A percentile compares a stretch with the other conserved stretches of the same genome.
Evolutionary conservation across 2,113 vertebrate genomes (phyloP).

Genomic region (Lophura nycthemera): DNA sequence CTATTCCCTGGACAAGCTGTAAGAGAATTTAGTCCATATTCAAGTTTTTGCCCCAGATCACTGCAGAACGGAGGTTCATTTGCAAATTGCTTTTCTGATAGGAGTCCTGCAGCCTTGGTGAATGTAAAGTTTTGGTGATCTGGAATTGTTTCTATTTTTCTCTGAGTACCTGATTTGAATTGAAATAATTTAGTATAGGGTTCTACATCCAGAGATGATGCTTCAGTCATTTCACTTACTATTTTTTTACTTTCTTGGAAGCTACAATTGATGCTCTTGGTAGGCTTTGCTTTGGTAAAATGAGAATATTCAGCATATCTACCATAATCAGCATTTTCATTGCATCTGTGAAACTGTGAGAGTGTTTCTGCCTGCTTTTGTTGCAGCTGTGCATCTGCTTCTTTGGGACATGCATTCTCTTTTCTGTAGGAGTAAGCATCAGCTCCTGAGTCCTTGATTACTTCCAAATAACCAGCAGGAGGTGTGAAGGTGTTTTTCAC

Average conservation of each 20-base stretch:
- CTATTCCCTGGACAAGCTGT: conserved; percentile 64
- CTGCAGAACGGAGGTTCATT: conserved; percentile 74
- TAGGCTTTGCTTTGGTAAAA: conserved; percentile 74
- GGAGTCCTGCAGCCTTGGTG: conserved; percentile 69
- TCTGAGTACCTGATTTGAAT: conserved; percentile 76
- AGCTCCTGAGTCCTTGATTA: conserved; percentile 71
- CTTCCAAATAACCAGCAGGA: conserved; percentile 67
- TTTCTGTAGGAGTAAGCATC: conserved; percentile 73
- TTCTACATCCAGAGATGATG: conserved; percentile 70
- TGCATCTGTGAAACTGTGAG: conserved; percentile 74
- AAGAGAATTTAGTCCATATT: conserved; percentile 77
- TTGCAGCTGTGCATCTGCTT: conserved; percentile 69
- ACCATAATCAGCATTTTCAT: conserved; percentile 69
- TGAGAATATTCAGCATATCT: conserved; percentile 76
- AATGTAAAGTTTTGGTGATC: conserved; percentile 77
- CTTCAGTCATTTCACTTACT: conserved; percentile 70
- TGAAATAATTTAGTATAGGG: conserved; percentile 78
- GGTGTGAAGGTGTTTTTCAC: conserved; percentile 71
- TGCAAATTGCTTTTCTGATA: conserved; percentile 76
- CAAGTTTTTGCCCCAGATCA: conserved; percentile 78
- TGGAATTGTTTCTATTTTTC: conserved; percentile 74
- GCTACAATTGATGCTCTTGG: conserved; percentile 70
- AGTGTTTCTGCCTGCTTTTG: conserved; percentile 73
- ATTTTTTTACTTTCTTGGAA: conserved; percentile 77
- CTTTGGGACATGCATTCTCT: conserved; percentile 76